Evolutionary conservation across 2,113 vertebrate species (phyloP), one percentile per base, ranked within the genome.

Genomic region (Pseudorhombus dupliciocellatus): DNA sequence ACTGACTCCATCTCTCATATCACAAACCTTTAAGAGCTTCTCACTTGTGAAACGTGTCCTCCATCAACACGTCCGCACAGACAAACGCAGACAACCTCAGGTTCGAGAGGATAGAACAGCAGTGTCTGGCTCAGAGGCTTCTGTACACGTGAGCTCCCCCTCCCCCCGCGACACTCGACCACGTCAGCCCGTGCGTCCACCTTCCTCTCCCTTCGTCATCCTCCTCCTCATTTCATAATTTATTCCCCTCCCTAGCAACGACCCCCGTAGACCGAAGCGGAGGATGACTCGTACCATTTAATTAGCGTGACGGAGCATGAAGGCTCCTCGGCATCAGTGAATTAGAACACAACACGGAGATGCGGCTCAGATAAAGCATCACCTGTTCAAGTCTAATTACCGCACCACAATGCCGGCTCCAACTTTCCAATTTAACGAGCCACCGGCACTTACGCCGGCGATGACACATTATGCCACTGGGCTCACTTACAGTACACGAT

Each of bases 341-440:
- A 83, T 79, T 84, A 73, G 64, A 87, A 85, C 77, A 71, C 73
- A 86, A 79, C 84, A 77, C 44, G 28, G 71, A 83, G 77, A 87
- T 86, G 71, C 88, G 83, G 69, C 80, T 48, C 72, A 85, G 73
- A 90, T 79, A 87, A 91, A 83, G 87, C 83, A 70, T 88, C 90
- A 92, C 89, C 91, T 91, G 88, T 83, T 91, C 70, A 77, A 70
- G 77, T 87, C 84, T 87, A 88, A 91, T 89, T 90, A 88, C 86
- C 74, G 51, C 44, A 63, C 69, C 58, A 22, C n/a, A 22, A 22
- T 3, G 31, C 34, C 21, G 31, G 21, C 34, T 59, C 57, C 31
- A 66, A 79, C 72, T 81, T 85, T 82, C 73, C 62, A 61, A 73
- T 73, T 84, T 70, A 78, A 67, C 56, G 82, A 74, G 57, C 64